A percentile compares a stretch with the other conserved stretches of the same genome.
phyloP scores from a whole-genome alignment of 2,113 vertebrate genomes.

The Eubucco bourcierii region DNA sequence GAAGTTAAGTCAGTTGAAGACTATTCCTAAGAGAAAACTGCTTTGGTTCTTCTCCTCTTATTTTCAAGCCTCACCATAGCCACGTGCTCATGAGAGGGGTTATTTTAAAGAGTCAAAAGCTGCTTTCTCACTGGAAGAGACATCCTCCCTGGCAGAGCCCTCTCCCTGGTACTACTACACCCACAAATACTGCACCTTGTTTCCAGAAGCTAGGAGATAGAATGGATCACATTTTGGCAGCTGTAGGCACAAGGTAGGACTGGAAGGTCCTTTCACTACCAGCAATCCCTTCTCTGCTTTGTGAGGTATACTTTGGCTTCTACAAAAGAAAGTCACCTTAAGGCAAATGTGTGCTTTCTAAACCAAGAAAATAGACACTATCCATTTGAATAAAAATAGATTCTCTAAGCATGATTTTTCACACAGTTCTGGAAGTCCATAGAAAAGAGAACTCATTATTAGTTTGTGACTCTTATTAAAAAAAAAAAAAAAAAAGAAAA shows the following conservation, averaged over 20 bases:
- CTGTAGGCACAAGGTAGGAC: background rate
- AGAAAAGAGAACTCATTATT: conserved; percentile 29
- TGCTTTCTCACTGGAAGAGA: background rate
- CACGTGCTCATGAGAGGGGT: background rate
- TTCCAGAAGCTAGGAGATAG: background rate
- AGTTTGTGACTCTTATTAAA: background rate
- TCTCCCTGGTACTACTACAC: background rate
- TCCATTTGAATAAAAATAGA: conserved; percentile 43
- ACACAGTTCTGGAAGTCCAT: conserved; percentile 8
- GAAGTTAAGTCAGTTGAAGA: background rate
- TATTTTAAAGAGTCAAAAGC: conserved; percentile 5
- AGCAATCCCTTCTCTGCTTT: background rate
- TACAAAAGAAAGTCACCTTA: conserved; percentile 46
- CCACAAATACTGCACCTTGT: background rate
- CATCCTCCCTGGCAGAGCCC: background rate
- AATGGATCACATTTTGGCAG: background rate
- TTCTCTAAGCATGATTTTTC: background rate
- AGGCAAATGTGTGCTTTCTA: conserved; percentile 59
- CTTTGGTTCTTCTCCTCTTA: background rate
- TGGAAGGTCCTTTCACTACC: background rate
- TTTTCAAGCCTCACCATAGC: background rate
- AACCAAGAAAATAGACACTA: background rate
- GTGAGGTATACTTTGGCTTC: conserved; percentile 62
- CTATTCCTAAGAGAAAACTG: background rate
- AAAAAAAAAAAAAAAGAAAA: background rate